A percentile compares a stretch with the other conserved stretches of the same genome.
Conservation (phyloP, 2,797 vertebrate species). For the Sebastolobus altivelis region DNA sequence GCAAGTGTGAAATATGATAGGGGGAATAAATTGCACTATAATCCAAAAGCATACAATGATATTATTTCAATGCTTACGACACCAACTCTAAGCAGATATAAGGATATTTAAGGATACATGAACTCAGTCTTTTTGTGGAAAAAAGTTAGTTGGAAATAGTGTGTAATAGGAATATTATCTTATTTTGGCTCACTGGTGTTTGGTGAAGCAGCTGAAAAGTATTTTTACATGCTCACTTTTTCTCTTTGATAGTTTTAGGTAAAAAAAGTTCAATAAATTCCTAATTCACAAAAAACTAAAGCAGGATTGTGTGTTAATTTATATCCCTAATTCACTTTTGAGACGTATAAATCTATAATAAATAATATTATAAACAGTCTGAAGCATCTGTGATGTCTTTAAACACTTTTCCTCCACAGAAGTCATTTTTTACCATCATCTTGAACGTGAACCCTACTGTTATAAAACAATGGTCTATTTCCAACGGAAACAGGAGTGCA, state of each 20-base stretch:
- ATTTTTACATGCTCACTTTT: background rate
- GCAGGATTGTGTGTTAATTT: background rate
- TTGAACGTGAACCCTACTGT: background rate
- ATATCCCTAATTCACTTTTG: background rate
- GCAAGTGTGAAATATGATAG: conserved; percentile 42
- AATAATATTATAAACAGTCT: background rate
- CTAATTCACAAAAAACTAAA: background rate
- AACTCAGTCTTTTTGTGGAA: background rate
- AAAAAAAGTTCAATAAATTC: background rate
- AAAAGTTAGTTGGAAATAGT: background rate
- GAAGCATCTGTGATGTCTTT: conserved; percentile 23
- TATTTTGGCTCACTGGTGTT: background rate
- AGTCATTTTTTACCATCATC: conserved; percentile 1
- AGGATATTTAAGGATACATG: background rate
- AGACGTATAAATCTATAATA: background rate
- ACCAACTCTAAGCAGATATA: background rate
- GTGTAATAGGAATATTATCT: background rate
- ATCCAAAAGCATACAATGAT: conserved; percentile 24
- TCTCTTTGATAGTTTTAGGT: background rate
- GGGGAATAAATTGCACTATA: conserved; percentile 16
- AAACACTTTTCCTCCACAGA: conserved; percentile 6
- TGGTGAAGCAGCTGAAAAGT: background rate
- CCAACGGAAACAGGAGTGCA: conserved; percentile 53
- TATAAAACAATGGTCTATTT: conserved; percentile 67
- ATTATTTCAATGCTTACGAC: conserved; percentile 3